These are phyloP conservation scores for Parauchenoglanis ngamensis DNA, from an alignment of 2,797 vertebrate genomes.

Conservation along the genomic window DNA sequence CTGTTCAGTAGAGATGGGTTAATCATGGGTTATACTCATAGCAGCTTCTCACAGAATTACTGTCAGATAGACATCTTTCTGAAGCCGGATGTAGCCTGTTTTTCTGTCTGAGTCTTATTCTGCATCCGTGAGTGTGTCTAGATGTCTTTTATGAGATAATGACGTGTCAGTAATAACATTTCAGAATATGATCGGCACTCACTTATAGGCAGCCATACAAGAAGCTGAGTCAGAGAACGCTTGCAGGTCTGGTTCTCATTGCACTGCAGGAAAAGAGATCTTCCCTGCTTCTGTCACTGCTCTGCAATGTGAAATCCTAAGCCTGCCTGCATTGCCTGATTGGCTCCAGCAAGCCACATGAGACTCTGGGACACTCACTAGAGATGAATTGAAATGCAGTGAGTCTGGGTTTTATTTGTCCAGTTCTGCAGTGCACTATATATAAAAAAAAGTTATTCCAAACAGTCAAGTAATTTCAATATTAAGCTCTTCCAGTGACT, in stretches of 20 bases:
- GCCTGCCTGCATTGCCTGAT: conserved; percentile 11
- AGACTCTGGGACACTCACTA: conserved; percentile 14
- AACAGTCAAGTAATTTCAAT: not conserved
- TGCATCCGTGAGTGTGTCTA: conserved; percentile 5
- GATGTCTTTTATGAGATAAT: conserved; percentile 28
- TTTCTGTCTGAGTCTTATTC: conserved; percentile 2
- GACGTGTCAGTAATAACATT: conserved; percentile 22
- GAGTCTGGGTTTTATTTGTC: conserved; percentile 10
- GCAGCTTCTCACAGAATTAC: conserved; percentile 34
- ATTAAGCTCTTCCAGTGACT: not conserved
- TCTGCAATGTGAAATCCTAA: conserved; percentile 3
- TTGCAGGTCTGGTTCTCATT: conserved; percentile 37
- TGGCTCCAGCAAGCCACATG: conserved; percentile 15
- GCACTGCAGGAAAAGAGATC: conserved; percentile 6
- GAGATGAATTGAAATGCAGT: not conserved
- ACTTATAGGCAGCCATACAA: conserved; percentile 12
- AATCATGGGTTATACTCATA: conserved; percentile 8
- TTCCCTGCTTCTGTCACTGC: conserved; percentile 22
- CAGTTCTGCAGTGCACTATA: not conserved
- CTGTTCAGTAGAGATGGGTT: conserved; percentile 22
- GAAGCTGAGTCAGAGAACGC: conserved; percentile 37
- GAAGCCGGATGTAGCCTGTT: not conserved
- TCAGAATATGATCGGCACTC: conserved; percentile 16
- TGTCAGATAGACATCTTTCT: conserved; percentile 47
- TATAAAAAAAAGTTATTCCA: not conserved